These are phyloP conservation scores for Odobenus rosmarus DNA, from an alignment of 2,113 vertebrate species.

Conservation along the genomic window DNA sequence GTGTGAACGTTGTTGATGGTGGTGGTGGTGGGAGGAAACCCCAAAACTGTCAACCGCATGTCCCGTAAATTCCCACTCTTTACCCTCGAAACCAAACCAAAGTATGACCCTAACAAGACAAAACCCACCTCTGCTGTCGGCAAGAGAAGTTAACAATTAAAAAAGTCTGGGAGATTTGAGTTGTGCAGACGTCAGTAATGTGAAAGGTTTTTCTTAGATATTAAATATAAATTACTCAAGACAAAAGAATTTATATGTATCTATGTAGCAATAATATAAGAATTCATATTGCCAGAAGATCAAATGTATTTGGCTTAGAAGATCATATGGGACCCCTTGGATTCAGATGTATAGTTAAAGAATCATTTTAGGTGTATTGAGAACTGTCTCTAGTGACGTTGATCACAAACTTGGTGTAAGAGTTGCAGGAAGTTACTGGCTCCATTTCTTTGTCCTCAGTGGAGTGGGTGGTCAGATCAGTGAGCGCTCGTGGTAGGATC, in stretches of 20 bases:
- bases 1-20: background rate
- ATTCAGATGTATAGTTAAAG: background rate
- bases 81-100: constrained; percentile 54
- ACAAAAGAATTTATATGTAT: background rate
- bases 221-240: background rate
- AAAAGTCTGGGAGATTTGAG: background rate
- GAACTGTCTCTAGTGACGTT: background rate
- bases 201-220: background rate
- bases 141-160: background rate
- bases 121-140: background rate
- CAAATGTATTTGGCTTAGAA: background rate
- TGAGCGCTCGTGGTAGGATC: too few relatives aligned
- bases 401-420: background rate
- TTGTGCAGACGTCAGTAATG: background rate
- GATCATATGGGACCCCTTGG: background rate
- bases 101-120: background rate
- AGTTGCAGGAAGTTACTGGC: background rate
- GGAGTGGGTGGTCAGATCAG: background rate
- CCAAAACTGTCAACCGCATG: background rate
- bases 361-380: background rate
- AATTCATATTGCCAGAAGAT: background rate
- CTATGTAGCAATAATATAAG: background rate
- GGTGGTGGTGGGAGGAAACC: background rate
- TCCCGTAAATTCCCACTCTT: background rate
- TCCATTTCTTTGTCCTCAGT: background rate